These are phyloP conservation scores for Epinephelus fuscoguttatus DNA, from an alignment of 2,113 vertebrate species.

Conservation along the genomic window DNA sequence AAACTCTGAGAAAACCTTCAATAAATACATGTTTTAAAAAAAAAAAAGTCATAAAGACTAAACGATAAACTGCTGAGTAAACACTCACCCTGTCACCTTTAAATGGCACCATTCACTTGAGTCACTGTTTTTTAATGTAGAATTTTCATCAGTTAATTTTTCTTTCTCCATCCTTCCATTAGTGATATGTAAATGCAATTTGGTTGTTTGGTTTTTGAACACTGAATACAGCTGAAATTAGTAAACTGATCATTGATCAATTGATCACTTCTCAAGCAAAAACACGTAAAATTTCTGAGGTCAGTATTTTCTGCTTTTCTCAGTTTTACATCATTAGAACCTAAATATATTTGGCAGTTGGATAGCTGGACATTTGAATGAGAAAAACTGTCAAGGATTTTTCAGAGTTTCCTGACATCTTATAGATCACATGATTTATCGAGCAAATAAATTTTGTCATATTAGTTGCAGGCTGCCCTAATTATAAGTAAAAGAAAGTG, in stretches of 20 bases:
- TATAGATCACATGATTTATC: too few relatives aligned
- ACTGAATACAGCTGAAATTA: background rate
- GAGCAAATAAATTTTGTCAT: too few relatives aligned
- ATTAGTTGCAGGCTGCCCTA: too few relatives aligned
- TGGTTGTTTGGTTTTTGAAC: background rate
- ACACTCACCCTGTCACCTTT: background rate
- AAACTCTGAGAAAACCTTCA: too few relatives aligned
- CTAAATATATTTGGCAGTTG: background rate
- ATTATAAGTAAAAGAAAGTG: too few relatives aligned
- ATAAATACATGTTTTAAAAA: too few relatives aligned
- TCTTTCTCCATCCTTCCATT: background rate
- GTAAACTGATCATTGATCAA: background rate
- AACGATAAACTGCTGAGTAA: background rate
- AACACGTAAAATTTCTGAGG: too few relatives aligned
- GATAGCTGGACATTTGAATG: too few relatives aligned
- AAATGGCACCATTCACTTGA: background rate
- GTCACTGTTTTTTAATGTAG: background rate
- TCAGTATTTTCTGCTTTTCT: background rate
- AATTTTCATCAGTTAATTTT: background rate
- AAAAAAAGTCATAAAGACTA: background rate
- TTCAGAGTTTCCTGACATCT: background rate
- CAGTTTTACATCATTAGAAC: background rate
- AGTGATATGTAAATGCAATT: background rate
- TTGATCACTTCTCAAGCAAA: background rate
- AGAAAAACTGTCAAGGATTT: too few relatives aligned